Evolutionary conservation across 2,797 vertebrate genomes (phyloP), one percentile per base, ranked within the genome.

Genomic region (Gallirallus australis): DNA sequence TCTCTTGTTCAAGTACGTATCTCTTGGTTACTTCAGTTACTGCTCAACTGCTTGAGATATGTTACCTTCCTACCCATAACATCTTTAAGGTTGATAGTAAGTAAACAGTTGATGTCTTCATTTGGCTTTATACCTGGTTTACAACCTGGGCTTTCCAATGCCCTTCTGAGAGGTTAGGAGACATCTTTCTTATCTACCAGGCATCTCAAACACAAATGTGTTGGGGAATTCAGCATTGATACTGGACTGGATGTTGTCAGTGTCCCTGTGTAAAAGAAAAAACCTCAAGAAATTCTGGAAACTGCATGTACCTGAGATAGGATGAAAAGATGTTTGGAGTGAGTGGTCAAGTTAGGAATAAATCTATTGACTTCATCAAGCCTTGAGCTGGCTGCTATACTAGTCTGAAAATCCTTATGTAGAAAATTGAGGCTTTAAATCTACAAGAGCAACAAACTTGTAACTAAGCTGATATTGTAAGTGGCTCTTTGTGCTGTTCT

Each of bases 121-220:
- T 78, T 66, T 23, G 11, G 2, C 28, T 73, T 90, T 48, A 18
- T 56, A 48, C 39, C 63, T 87, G 50, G 4, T 61, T 94, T 85
- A 35, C 12, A 45, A 28, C 7, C 24, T 73, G 47, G 30, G 3
- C 10, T 80, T 88, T 86, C 68, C 47, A 59, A 3, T 77, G n/a
- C 37, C 31, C 27, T 47, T 40, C 42, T 37, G 39, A n/a, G 47
- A 77, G 31, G 52, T 30, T 3, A 28, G 24, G 20, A 66, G 52
- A 6, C 30, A 30, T 23, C 47, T 14, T 27, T 81, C 25, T 30
- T 82, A 42, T 6, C 23, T n/a, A 2, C 17, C 25, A 66, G 53
- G 18, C 30, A 14, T 66, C n/a, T 82, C 0, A 52, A 28, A 0
- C 39, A 95, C 20, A n/a, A 37, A 45, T 2, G 1, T 17, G 15